Evolutionary conservation across 2,113 vertebrate genomes (phyloP).

Genomic region (Amia ocellicauda): DNA sequence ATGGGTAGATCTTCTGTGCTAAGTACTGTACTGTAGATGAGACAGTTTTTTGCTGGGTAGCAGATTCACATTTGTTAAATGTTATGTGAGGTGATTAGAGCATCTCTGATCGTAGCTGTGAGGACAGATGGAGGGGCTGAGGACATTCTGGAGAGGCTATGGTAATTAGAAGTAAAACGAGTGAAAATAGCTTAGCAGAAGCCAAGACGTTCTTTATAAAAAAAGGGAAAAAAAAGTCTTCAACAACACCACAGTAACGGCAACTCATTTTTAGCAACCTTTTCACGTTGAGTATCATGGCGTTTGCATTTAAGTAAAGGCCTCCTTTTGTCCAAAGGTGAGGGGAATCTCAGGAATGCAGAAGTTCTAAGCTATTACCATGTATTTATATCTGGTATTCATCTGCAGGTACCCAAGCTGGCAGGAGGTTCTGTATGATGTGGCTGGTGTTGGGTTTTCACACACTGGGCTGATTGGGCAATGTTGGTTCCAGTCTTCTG

Average conservation of each 20-base stretch:
- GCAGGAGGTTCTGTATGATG: no score
- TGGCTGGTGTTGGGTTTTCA: no score
- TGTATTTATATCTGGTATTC: no score
- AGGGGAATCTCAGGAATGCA: no score
- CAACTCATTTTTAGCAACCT: no score
- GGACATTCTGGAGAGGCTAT: conserved; percentile 65
- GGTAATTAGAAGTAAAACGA: conserved; percentile 69
- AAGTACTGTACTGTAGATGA: conserved; percentile 30
- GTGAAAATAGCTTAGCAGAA: conserved; percentile 56
- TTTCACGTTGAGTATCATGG: no score
- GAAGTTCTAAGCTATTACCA: no score
- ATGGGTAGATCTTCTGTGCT: neutral
- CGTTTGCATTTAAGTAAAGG: no score
- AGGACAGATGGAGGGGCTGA: conserved; percentile 72
- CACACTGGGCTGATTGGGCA: no score
- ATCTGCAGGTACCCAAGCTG: no score
- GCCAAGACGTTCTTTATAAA: conserved; percentile 55
- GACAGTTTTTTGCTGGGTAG: conserved; percentile 45
- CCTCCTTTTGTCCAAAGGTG: no score
- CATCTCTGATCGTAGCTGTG: conserved; percentile 52
- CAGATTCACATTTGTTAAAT: conserved; percentile 57
- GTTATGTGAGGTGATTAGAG: conserved; percentile 67
- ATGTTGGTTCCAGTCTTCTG: no score
- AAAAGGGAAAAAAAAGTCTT: conserved; percentile 46
- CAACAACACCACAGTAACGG: conserved; percentile 55